Conservation (phyloP, 1,140 invertebrate genomes). For the Heliconius hermathena region DNA sequence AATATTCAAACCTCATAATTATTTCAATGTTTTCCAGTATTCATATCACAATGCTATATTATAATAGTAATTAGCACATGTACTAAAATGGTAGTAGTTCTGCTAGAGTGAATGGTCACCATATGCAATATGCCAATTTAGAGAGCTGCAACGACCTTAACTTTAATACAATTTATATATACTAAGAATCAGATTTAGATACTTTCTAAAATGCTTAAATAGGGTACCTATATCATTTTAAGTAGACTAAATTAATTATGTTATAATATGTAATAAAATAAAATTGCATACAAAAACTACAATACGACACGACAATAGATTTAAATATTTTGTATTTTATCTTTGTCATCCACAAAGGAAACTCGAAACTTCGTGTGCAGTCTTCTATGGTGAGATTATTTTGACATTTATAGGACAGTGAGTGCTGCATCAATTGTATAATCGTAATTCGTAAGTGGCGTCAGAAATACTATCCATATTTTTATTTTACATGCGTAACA, state of each 20-base stretch:
- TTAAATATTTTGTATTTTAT: neutral
- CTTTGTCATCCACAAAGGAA: neutral
- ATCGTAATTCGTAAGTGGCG: neutral
- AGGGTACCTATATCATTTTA: neutral
- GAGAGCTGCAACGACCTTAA: constrained; percentile 17
- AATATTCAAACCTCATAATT: neutral
- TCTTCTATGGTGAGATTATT: neutral
- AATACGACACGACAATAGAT: neutral
- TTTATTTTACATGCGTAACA: neutral
- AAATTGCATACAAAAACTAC: neutral
- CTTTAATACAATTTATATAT: constrained; percentile 19
- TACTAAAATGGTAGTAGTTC: constrained; percentile 8
- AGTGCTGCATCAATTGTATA: neutral
- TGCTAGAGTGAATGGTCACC: constrained; percentile 15
- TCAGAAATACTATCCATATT: neutral
- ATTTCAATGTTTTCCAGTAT: neutral
- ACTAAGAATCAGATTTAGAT: neutral
- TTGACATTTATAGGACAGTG: neutral
- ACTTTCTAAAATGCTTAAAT: constrained; percentile 22
- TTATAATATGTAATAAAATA: neutral
- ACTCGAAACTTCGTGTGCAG: neutral
- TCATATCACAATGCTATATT: neutral
- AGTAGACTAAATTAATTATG: neutral
- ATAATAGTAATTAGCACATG: constrained; percentile 10
- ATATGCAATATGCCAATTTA: constrained; percentile 23